Conservation (phyloP, 2,888 invertebrate genomes). For the Alentia gelatinosa region DNA sequence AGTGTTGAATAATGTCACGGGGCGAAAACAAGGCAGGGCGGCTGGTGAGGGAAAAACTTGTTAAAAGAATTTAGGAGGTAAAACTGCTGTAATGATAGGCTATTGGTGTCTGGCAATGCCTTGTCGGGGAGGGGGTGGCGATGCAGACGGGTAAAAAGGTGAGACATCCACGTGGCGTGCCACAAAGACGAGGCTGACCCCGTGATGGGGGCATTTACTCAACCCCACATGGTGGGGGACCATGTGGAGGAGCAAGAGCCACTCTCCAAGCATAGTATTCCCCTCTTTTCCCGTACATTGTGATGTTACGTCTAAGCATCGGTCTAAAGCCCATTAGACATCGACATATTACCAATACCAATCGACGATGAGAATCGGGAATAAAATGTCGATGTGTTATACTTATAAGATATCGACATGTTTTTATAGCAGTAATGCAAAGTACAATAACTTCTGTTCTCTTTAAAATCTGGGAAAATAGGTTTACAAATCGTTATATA, state of each 20-base stretch:
- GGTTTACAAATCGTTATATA: too few species aligned
- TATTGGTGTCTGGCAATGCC: background rate
- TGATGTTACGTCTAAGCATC: too few species aligned
- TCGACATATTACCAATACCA: too few species aligned
- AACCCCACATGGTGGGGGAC: background rate
- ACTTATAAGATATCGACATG: too few species aligned
- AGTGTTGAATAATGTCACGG: background rate
- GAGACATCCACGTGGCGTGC: background rate
- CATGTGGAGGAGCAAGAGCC: background rate
- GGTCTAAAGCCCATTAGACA: too few species aligned
- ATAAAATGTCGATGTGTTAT: too few species aligned
- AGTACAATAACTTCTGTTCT: too few species aligned
- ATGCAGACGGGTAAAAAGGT: background rate
- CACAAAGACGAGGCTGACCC: slow-evolving; percentile 13
- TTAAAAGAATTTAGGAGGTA: background rate
- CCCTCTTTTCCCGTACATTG: too few species aligned
- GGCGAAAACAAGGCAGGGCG: background rate
- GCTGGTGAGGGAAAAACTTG: background rate
- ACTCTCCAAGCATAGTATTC: too few species aligned
- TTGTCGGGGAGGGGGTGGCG: background rate
- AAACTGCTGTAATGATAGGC: background rate
- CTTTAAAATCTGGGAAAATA: too few species aligned
- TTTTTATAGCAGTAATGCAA: too few species aligned
- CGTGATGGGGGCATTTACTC: background rate
- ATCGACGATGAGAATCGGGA: too few species aligned